A percentile compares a stretch with the other conserved stretches of the same genome.
Conservation (phyloP, 2,888 invertebrate species). For the Polymixis lichenea region DNA sequence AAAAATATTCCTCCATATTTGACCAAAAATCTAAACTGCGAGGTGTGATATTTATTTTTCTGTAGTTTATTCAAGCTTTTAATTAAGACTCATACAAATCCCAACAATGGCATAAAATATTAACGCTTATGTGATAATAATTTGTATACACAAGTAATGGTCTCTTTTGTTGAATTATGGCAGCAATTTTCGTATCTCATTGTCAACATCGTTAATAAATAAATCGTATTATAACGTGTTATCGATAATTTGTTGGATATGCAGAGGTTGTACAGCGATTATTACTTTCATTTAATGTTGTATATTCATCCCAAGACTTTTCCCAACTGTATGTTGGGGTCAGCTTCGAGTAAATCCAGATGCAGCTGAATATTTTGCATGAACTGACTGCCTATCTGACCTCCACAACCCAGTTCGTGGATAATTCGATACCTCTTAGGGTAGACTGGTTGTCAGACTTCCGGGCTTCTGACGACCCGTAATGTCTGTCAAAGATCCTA, state of each 20-base stretch:
- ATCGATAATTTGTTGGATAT: slow-evolving; percentile 24
- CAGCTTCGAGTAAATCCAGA: too few relatives aligned
- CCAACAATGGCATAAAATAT: slow-evolving; percentile 22
- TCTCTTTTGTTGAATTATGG: slow-evolving; percentile 30
- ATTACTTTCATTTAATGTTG: background rate
- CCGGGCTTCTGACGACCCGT: too few relatives aligned
- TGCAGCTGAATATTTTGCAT: too few relatives aligned
- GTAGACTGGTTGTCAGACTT: too few relatives aligned
- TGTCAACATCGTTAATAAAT: slow-evolving; percentile 38
- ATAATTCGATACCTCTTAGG: too few relatives aligned
- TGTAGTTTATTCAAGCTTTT: slow-evolving; percentile 12
- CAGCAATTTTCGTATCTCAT: slow-evolving; percentile 30
- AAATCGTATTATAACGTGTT: slow-evolving; percentile 27
- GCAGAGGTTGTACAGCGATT: slow-evolving; percentile 3
- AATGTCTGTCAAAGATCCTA: too few relatives aligned
- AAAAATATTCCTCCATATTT: slow-evolving; percentile 11
- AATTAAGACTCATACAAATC: slow-evolving; percentile 12
- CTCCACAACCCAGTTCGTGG: too few relatives aligned
- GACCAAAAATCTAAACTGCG: background rate
- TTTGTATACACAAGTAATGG: slow-evolving; percentile 31
- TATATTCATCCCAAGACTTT: too few relatives aligned
- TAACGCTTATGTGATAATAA: slow-evolving; percentile 38
- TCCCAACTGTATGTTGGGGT: too few relatives aligned
- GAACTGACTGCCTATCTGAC: too few relatives aligned
- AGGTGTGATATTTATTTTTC: background rate